Conservation (phyloP, 2,888 invertebrate species). For the Drosophila anomelani region DNA sequence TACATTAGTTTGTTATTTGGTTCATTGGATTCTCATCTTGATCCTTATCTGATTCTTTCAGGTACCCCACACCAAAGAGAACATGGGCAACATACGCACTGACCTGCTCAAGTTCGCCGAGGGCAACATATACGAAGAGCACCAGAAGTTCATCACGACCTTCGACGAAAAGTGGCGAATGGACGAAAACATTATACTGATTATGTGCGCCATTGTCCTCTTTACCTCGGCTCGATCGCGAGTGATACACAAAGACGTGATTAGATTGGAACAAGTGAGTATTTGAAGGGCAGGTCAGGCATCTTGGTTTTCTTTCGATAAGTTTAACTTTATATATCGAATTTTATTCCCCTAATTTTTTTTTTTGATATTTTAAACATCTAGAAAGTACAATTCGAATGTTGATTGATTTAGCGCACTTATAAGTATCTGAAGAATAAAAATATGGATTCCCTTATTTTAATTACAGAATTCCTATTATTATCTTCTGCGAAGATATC, state of each 20-base stretch:
- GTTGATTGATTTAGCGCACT: too few relatives aligned
- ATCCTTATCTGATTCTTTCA: constrained; percentile 76
- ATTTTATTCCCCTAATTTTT: too few relatives aligned
- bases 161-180: constrained; percentile 94
- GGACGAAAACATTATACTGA: constrained; percentile 95
- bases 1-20: not conserved
- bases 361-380: too few relatives aligned
- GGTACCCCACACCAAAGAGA: constrained; percentile 92
- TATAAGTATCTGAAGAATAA: too few relatives aligned
- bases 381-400: too few relatives aligned
- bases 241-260: constrained; percentile 93
- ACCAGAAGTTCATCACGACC: constrained; percentile 92
- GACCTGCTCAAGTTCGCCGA: constrained; percentile 96
- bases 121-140: constrained; percentile 94
- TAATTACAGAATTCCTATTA: constrained; percentile 93
- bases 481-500: constrained; percentile 92
- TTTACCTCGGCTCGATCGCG: constrained; percentile 93
- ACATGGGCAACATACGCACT: constrained; percentile 92
- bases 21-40: not conserved
- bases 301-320: not conserved
- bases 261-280: constrained; percentile 92
- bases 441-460: not conserved
- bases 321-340: too few relatives aligned
- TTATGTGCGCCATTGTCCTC: constrained; percentile 95
- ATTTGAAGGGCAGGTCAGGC: not conserved